These are phyloP conservation scores for Nyctibius bracteatus DNA, from an alignment of 2,113 vertebrate genomes.

Conservation along the genomic window DNA sequence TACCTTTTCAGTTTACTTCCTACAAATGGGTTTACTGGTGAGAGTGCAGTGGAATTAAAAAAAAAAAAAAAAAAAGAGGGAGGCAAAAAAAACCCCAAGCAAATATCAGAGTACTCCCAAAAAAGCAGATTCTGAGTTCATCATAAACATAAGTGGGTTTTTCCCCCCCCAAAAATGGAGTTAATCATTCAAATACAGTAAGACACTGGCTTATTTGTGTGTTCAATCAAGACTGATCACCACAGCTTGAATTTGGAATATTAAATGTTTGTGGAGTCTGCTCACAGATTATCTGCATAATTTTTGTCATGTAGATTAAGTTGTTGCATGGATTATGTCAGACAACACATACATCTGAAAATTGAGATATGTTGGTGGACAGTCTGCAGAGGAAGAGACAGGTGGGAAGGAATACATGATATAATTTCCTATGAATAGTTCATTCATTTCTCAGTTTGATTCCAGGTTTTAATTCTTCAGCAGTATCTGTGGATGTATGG, in stretches of 20 bases:
- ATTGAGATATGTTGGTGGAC: not conserved
- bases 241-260: constrained; percentile 46
- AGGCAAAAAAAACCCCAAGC: not conserved
- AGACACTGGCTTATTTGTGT: not conserved
- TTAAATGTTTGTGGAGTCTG: constrained; percentile 37
- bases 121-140: not conserved
- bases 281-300: constrained; percentile 12
- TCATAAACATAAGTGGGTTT: not conserved
- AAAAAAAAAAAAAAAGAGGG: too few species aligned
- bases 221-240: constrained; percentile 56
- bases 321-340: not conserved
- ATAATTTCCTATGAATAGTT: not conserved
- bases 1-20: not conserved
- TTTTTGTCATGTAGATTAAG: constrained; percentile 23
- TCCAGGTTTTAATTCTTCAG: not conserved
- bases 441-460: not conserved
- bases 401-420: not conserved
- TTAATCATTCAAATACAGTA: constrained; percentile 29
- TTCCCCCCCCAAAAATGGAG: not conserved
- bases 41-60: not conserved
- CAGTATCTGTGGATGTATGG: accelerated
- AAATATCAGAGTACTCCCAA: not conserved
- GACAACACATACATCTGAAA: not conserved
- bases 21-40: not conserved
- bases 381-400: not conserved